Evolutionary conservation across 1,140 invertebrate species (phyloP).

Genomic region (Pseudachorutes palmiensis): DNA sequence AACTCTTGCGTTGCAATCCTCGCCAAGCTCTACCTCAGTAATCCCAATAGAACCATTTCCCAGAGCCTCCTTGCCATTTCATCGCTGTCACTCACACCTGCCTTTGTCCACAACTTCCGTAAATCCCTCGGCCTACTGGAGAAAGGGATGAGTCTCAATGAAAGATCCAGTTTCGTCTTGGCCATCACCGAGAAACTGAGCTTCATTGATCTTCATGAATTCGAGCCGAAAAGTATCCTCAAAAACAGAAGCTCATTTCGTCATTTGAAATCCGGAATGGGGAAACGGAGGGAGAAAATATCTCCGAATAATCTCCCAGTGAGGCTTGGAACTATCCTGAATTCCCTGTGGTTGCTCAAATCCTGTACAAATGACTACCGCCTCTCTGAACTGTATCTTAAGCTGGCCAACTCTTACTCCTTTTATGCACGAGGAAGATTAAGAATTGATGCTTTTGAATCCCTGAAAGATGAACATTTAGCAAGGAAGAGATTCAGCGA

Average conservation of each 20-base stretch:
- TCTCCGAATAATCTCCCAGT: slow-evolving; percentile 21
- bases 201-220: slow-evolving; percentile 36
- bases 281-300: neutral
- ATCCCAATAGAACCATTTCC: slow-evolving; percentile 30
- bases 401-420: slow-evolving; percentile 36
- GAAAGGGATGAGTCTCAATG: slow-evolving; percentile 33
- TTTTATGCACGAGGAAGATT: slow-evolving; percentile 32
- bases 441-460: slow-evolving; percentile 33
- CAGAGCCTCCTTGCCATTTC: slow-evolving; percentile 35
- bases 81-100: slow-evolving; percentile 24
- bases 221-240: slow-evolving; percentile 14
- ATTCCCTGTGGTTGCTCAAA: slow-evolving; percentile 34
- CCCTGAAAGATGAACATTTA: slow-evolving; percentile 28
- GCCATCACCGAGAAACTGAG: slow-evolving; percentile 35
- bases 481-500: slow-evolving; percentile 33
- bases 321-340: slow-evolving; percentile 30
- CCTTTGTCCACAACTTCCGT: slow-evolving; percentile 36
- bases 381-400: slow-evolving; percentile 33
- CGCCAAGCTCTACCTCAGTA: slow-evolving; percentile 29
- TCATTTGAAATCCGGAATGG: neutral
- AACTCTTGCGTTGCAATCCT: slow-evolving; percentile 33
- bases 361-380: slow-evolving; percentile 35
- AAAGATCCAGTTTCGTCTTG: slow-evolving; percentile 36
- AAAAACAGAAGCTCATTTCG: slow-evolving; percentile 9
- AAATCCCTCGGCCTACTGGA: slow-evolving; percentile 33